Percentiles rank a stretch among this genome's conserved stretches.
Conservation (phyloP, 2,113 vertebrate genomes). For the Perca fluviatilis region DNA sequence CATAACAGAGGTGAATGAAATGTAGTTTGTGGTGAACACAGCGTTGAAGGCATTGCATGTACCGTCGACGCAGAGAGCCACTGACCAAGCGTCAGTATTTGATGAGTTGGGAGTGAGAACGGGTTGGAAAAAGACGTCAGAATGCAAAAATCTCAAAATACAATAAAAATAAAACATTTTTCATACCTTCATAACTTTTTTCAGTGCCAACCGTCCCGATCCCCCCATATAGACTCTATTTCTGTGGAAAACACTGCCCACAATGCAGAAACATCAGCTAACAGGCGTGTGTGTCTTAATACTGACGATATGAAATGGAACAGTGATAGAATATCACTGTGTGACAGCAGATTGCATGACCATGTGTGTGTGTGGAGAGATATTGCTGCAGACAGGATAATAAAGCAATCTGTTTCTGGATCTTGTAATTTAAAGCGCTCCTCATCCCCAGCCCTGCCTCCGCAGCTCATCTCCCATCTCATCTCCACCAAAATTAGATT, state of each 20-base stretch:
- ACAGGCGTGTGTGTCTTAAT: conserved; percentile 54
- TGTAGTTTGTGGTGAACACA: background rate
- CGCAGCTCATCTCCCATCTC: conserved; percentile 75
- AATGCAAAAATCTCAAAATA: too few species aligned
- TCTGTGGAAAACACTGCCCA: background rate
- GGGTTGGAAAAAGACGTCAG: too few species aligned
- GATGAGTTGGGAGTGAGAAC: too few species aligned
- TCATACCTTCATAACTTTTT: too few species aligned
- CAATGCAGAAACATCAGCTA: conserved; percentile 13
- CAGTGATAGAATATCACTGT: conserved; percentile 64
- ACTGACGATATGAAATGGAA: conserved; percentile 53
- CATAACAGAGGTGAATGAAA: background rate
- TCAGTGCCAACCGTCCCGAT: too few species aligned
- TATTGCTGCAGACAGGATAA: conserved; percentile 73
- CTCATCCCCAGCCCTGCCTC: conserved; percentile 53
- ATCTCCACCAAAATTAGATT: conserved; percentile 79
- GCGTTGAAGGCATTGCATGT: background rate
- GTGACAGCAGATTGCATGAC: conserved; percentile 63
- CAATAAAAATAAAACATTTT: too few species aligned
- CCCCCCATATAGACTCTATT: too few species aligned
- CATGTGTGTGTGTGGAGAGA: conserved; percentile 38
- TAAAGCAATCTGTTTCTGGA: conserved; percentile 81
- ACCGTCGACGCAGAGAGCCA: too few species aligned
- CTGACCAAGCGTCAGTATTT: too few species aligned
- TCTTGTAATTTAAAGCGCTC: conserved; percentile 76